phyloP scores from a whole-genome alignment of 2,888 invertebrate genomes.

The Syrphus vitripennis region DNA sequence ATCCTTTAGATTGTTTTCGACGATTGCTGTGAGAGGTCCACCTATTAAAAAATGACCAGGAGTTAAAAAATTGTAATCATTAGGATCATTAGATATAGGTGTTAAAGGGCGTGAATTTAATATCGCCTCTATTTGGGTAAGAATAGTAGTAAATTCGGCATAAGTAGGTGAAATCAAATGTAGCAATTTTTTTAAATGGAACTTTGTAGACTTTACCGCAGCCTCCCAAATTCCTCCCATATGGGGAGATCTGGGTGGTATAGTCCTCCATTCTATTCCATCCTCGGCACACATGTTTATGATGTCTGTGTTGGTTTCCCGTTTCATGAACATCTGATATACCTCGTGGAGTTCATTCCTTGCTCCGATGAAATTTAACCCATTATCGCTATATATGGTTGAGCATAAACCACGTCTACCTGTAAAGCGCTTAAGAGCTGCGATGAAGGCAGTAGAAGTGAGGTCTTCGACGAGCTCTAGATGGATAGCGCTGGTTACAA shows the following conservation, averaged over 20 bases:
- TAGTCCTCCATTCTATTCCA: neutral
- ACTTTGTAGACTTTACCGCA: neutral
- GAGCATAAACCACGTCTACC: neutral
- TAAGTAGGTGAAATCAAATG: neutral
- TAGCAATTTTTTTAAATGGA: neutral
- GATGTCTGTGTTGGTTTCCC: neutral
- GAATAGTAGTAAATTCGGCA: neutral
- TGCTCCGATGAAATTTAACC: neutral
- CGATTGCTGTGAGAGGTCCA: too few species aligned
- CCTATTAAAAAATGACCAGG: too few species aligned
- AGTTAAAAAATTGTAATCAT: neutral
- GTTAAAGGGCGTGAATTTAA: neutral
- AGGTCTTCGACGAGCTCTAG: neutral
- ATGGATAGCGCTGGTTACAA: neutral
- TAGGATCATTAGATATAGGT: neutral
- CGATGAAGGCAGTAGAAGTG: neutral
- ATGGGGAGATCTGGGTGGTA: neutral
- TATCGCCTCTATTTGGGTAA: neutral
- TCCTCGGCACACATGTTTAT: neutral
- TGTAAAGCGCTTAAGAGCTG: neutral
- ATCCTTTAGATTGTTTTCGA: too few species aligned
- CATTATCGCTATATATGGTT: neutral
- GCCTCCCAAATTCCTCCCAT: neutral
- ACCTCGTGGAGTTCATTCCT: neutral
- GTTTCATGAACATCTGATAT: neutral